Base-by-base conservation (phyloP, 1,140 invertebrate genomes). In the Chironomus striatipennis region DNA sequence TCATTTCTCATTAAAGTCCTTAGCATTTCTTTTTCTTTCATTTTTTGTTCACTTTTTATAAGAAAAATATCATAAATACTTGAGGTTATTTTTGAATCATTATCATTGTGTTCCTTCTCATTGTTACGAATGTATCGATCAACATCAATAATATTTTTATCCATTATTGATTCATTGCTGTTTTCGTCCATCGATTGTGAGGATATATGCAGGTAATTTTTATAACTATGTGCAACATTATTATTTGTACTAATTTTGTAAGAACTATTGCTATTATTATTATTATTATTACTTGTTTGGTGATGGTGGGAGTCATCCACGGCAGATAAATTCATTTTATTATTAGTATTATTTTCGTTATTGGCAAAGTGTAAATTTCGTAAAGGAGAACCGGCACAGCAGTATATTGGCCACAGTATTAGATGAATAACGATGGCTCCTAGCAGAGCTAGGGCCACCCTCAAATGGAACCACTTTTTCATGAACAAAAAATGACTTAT, bases 371-470 rank as follows among this genome's bases (percentile, higher is more conserved):
- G 47, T 5, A 15, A 57, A 15, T n/a, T 57, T 15, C n/a, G 9
- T n/a, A 57, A 15, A 15, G 47, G 47, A 15, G 47, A 57, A 57
- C 79, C 79, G 8, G 74, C 64, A 67, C 75, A 77, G 8, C n/a
- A 78, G 24, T 79, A 78, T 76, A 76, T 76, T 42, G 80, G 74
- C 80, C 81, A 81, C 76, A 77, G 76, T 72, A 80, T 80, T 67
- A 81, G 76, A 75, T 79, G 76, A 77, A 79, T 78, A 70, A 81
- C 80, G 81, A 82, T 81, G 81, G 80, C 81, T 78, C 81, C 81
- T 78, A 82, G 81, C 81, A 81, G 77, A 74, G 80, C 81, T 79
- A 82, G 81, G 81, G 81, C 81, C 81, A 81, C 24, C 24, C 24
- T 82, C 81, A 81, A 82, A 76, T 80, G 77, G 77, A 80, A 77